Percentiles rank a stretch among this genome's conserved stretches.
These are phyloP conservation scores for Ormyrus thymus DNA, from an alignment of 2,888 invertebrate species.

Conservation along the genomic window DNA sequence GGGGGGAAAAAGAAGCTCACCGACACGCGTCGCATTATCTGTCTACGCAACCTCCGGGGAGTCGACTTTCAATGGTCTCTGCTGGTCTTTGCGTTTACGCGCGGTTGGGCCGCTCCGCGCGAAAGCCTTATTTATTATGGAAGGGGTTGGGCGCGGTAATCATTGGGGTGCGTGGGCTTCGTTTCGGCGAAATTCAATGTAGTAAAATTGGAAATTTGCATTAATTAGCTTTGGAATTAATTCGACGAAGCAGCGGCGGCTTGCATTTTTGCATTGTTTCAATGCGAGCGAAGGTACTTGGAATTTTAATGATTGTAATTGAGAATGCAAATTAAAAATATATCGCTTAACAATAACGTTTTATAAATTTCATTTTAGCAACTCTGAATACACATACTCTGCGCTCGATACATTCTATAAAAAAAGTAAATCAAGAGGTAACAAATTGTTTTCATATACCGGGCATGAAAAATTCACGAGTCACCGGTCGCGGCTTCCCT, in stretches of 20 bases:
- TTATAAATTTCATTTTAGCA: conserved; percentile 28
- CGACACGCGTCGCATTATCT: conserved; percentile 7
- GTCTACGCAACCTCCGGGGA: too few relatives aligned
- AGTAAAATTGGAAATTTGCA: too few relatives aligned
- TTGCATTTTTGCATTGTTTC: background rate
- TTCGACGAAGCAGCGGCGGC: too few relatives aligned
- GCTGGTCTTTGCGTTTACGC: conserved; percentile 35
- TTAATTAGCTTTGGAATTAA: too few relatives aligned
- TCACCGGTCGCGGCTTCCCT: background rate
- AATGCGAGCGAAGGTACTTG: conserved; percentile 8
- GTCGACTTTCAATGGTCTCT: background rate
- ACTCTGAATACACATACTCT: conserved; percentile 9
- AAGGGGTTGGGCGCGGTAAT: too few relatives aligned
- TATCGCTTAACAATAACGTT: conserved; percentile 28
- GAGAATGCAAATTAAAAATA: background rate
- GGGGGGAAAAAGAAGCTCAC: background rate
- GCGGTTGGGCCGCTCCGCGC: background rate
- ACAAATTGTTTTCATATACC: background rate
- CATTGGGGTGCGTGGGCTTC: too few relatives aligned
- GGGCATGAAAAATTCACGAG: conserved; percentile 15
- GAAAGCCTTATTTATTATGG: background rate
- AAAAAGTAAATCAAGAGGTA: background rate
- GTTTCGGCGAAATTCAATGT: too few relatives aligned
- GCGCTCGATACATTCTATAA: background rate
- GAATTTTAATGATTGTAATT: too few relatives aligned